Percentiles rank a stretch among this genome's conserved stretches.
phyloP scores from a whole-genome alignment of 2,113 vertebrate species.

The Solea solea region DNA sequence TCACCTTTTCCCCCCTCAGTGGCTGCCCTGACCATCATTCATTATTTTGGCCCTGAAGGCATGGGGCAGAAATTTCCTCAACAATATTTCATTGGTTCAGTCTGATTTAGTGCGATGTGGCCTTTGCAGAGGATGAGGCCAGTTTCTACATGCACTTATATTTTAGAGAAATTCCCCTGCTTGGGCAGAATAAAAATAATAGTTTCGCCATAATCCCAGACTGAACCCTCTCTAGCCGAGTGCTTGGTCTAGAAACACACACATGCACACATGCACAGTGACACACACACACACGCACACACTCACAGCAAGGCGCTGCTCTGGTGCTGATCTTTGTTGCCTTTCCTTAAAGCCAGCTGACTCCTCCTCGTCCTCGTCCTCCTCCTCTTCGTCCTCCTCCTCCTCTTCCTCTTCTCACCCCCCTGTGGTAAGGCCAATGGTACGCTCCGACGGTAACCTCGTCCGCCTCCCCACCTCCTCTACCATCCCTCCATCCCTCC shows the following conservation, averaged over 20 bases:
- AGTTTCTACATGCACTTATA: slow-evolving; percentile 11
- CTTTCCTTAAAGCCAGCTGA: slow-evolving; percentile 99
- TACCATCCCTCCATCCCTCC: slow-evolving; percentile 51
- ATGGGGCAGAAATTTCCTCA: slow-evolving; percentile 14
- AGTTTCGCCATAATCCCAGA: slow-evolving; percentile 24
- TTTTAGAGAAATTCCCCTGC: slow-evolving; percentile 17
- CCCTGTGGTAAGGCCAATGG: slow-evolving; percentile 97
- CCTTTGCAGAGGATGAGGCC: slow-evolving; percentile 3
- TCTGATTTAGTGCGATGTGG: slow-evolving; percentile 19
- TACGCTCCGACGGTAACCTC: slow-evolving; percentile 84
- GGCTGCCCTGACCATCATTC: slow-evolving; percentile 24
- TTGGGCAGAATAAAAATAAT: slow-evolving; percentile 29
- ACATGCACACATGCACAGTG: slow-evolving; percentile 11
- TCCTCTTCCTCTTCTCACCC: slow-evolving; percentile 88
- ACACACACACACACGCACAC: slow-evolving; percentile 12
- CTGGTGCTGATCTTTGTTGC: slow-evolving; percentile 95
- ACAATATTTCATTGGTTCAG: slow-evolving; percentile 29
- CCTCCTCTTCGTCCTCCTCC: slow-evolving; percentile 83
- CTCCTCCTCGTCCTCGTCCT: slow-evolving; percentile 85
- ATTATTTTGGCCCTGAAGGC: slow-evolving; percentile 32
- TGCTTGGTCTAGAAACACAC: slow-evolving; percentile 17
- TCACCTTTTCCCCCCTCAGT: background rate
- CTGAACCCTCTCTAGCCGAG: slow-evolving; percentile 6
- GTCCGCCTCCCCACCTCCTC: slow-evolving; percentile 60
- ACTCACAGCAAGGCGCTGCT: slow-evolving; percentile 53